These are phyloP conservation scores for Pogonocherus hispidulus DNA, from an alignment of 2,888 invertebrate species.

Conservation along the genomic window DNA sequence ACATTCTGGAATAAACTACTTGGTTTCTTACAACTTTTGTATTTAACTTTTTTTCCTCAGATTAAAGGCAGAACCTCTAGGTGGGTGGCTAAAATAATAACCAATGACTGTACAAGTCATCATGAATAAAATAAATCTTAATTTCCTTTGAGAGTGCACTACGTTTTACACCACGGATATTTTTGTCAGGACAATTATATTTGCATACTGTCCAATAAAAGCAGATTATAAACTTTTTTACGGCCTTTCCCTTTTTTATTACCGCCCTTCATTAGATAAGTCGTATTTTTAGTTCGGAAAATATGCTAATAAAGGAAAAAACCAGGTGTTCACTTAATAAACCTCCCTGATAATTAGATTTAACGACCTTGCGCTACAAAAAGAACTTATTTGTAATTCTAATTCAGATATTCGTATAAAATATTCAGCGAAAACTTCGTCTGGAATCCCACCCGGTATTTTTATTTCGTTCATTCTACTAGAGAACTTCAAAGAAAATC, in stretches of 20 bases:
- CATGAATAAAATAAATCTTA: no score
- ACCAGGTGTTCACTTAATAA: slow-evolving; percentile 35
- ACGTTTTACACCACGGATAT: not conserved
- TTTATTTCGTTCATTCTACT: slow-evolving; percentile 31
- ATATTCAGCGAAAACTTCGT: slow-evolving; percentile 31
- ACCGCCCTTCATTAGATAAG: slow-evolving; percentile 19
- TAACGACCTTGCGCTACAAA: slow-evolving; percentile 24
- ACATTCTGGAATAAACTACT: no score
- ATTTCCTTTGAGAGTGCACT: no score
- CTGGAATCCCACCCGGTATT: slow-evolving; percentile 21
- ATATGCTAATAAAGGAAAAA: slow-evolving; percentile 27
- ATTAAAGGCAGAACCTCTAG: no score
- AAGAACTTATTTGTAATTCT: slow-evolving; percentile 35
- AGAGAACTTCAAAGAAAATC: slow-evolving; percentile 31
- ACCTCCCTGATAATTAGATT: slow-evolving; percentile 26
- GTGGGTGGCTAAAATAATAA: no score
- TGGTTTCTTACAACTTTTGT: no score
- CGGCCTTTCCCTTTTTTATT: slow-evolving; percentile 1
- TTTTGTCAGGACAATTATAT: not conserved
- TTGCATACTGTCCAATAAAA: slow-evolving; percentile 15
- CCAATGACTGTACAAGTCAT: no score
- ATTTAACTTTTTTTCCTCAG: no score
- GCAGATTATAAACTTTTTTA: slow-evolving; percentile 10
- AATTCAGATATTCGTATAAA: slow-evolving; percentile 31
- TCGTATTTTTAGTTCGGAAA: slow-evolving; percentile 28